Evolutionary conservation across 92 coral and sea anemone species (phyloP), one percentile per base, ranked within the genome.

Genomic region (Meandrina meandrites): DNA sequence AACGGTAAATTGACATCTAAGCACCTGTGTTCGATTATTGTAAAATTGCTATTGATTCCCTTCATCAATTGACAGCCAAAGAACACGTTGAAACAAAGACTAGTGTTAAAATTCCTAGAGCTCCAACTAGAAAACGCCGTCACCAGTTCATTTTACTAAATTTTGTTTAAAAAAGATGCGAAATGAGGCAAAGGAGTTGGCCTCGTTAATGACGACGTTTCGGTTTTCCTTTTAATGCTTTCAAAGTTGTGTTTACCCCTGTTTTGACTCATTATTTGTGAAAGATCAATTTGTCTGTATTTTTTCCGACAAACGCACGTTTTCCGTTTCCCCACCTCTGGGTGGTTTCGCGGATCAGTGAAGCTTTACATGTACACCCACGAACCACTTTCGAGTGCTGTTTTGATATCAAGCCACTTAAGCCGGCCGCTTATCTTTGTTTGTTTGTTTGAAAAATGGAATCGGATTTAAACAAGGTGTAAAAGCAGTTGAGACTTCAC

Each of bases 11-110:
- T 84, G 30, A 24, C 67, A 22, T 24, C 3, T 31, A 75, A 74
- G 57, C 71, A 84, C 80, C 87, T 74, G 80, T 56, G 19, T 56
- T 36, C 51, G 42, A 73, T 84, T 48, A 78, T 50, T n/a, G 72
- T 57, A 75, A 74, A 84, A 75, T 84, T 84, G 37, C 64, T 72
- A 35, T 84, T 75, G 80, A 75, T 57, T 24, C 72, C 24, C 80
- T 24, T 40, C 79, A 58, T 57, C 80, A 84, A 40, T 74, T 84
- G 87, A 53, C 42, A 84, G 42, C 35, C 72, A 73, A 54, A 81
- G 60, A 68, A 71, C 86, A 83, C 78, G 62, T 22, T 71, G n/a
- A 37, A 50, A 83, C 48, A 72, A 71, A 79, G 68, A 35, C 45
- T 24, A 35, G 5, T 47, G n/a, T 48, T 74, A 60, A 56, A 84